A percentile compares a stretch with the other conserved stretches of the same genome.
phyloP scores from a whole-genome alignment of 2,113 vertebrate species.

The Alligator sinensis region DNA sequence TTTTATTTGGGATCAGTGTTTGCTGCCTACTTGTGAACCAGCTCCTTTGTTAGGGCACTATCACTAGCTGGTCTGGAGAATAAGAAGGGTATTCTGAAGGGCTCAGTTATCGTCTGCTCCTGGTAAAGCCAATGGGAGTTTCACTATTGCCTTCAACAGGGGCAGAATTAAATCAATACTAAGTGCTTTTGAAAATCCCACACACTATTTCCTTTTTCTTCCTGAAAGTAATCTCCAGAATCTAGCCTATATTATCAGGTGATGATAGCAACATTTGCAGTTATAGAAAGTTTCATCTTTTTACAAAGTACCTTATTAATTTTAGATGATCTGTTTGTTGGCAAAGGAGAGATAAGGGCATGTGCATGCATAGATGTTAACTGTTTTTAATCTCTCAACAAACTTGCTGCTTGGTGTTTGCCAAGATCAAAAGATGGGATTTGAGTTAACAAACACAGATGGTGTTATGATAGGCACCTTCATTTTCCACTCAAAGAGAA shows the following conservation, averaged over 20 bases:
- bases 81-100: constrained; percentile 14
- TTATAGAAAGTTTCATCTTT: background rate
- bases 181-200: constrained; percentile 36
- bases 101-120: constrained; percentile 8
- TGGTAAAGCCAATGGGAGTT: background rate
- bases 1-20: constrained; percentile 28
- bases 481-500: background rate
- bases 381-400: background rate
- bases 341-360: background rate
- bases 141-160: background rate
- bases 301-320: background rate
- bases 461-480: background rate
- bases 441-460: background rate
- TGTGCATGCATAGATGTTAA: background rate
- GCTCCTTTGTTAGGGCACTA: constrained; percentile 27
- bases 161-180: background rate
- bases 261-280: background rate
- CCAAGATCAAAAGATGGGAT: background rate
- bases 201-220: background rate
- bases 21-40: background rate
- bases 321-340: background rate
- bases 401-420: background rate
- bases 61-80: constrained; percentile 1
- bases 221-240: background rate
- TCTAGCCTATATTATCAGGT: background rate